Evolutionary conservation across 2,113 vertebrate species (phyloP), one percentile per base, ranked within the genome.

Genomic region (Monarcha castaneiventris): DNA sequence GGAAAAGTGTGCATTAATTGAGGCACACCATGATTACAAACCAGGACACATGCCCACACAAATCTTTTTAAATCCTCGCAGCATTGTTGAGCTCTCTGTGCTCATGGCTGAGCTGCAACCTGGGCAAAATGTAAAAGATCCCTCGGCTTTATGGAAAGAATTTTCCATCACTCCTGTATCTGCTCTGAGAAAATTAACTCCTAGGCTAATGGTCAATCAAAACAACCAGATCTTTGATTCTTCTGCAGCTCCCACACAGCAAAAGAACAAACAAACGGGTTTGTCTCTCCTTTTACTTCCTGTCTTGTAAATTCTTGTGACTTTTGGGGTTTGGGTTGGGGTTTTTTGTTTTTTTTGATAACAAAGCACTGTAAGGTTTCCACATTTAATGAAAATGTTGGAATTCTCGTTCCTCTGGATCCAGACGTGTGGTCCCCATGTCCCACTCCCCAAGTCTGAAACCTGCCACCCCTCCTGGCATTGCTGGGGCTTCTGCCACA

Each of bases 41-140:
- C 8, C 64, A 16, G 7, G 46, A 16, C 17, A 27, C n/a, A 1
- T 3, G 48, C 27, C 48, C 22, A 9, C 11, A 3, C 16, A 19
- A 2, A 32, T 33, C 66, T 49, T 22, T 4, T 20, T 14, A 49
- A 32, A 54, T 66, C 69, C 44, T 69, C 4, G 0, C 55, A 5
- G 1, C 5, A 1, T 4, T 32, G 16, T 0, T 37, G 83, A 71
- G 35, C 30, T 18, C 64, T 54, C 44, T 0, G 0, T 61, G 64
- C 32, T 33, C 51, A 6, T 3, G 43, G 62, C 78, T 58, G 69
- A 61, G 59, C 35, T n/a, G 9, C 11, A 17, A 4, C 10, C 11
- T 1, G 2, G 1, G 9, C 37, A 66, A 43, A 78, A 55, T 3
- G 25, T 11, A 23, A 71, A 75, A 61, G 26, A 44, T 7, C 37